These are phyloP conservation scores for Clusia tigrina DNA, from an alignment of 2,888 invertebrate species.

Conservation along the genomic window DNA sequence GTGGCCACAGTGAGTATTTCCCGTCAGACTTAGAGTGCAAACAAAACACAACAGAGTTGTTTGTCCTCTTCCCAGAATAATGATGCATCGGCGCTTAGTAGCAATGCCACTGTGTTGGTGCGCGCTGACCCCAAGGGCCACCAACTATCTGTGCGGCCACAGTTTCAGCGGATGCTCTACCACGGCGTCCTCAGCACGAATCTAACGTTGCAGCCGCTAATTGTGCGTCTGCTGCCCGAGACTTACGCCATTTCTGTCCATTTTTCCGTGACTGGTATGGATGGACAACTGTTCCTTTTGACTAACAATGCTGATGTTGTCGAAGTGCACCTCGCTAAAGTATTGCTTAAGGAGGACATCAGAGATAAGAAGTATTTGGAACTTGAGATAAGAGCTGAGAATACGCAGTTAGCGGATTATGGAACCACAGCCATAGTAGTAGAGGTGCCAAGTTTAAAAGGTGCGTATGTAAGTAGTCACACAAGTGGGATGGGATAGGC, in stretches of 20 bases:
- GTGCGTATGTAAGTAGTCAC: no score
- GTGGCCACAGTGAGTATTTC: conserved; percentile 41
- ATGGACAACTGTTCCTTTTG: conserved; percentile 34
- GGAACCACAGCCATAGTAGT: conserved; percentile 36
- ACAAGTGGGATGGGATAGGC: no score
- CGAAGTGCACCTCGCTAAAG: conserved; percentile 22
- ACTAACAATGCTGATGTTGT: conserved; percentile 29
- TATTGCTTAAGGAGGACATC: conserved; percentile 29
- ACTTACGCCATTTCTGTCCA: conserved; percentile 37
- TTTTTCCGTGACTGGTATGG: conserved; percentile 31
- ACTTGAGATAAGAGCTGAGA: conserved; percentile 37
- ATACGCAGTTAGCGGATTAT: conserved; percentile 30
- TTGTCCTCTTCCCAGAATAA: conserved; percentile 35
- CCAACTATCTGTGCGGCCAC: conserved; percentile 38
- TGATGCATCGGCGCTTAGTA: conserved; percentile 37
- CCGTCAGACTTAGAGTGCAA: background rate
- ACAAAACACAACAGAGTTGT: no score
- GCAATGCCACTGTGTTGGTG: conserved; percentile 36
- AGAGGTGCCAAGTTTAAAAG: conserved; percentile 31
- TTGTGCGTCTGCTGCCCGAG: conserved; percentile 27
- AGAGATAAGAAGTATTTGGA: conserved; percentile 28
- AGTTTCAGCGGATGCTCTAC: conserved; percentile 34
- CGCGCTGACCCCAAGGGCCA: conserved; percentile 35
- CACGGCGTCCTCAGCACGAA: conserved; percentile 27
- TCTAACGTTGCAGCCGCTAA: conserved; percentile 28